Conservation (phyloP, 2,113 vertebrate genomes). For the Typhlomys cinereus region DNA sequence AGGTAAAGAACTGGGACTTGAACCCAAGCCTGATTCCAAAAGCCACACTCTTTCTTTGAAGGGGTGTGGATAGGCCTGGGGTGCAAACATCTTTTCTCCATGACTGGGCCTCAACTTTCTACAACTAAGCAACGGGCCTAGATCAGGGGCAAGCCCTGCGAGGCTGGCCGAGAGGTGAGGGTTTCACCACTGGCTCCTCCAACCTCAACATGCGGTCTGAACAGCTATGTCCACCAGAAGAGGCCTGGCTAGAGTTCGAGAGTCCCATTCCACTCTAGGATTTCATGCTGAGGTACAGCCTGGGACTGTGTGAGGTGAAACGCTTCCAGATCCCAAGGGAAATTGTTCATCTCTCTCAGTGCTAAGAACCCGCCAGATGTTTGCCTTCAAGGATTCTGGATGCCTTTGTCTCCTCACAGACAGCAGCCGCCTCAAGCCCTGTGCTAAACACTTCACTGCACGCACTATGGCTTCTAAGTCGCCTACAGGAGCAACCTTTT, state of each 20-base stretch:
- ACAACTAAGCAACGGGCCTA: background rate
- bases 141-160: no score
- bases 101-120: background rate
- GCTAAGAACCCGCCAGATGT: background rate
- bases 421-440: background rate
- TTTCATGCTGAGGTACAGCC: fast-evolving
- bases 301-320: background rate
- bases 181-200: background rate
- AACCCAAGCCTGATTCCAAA: background rate
- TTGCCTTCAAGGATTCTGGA: background rate
- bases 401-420: background rate
- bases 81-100: background rate
- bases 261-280: background rate
- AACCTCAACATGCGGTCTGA: background rate
- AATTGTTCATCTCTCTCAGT: background rate
- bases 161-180: background rate
- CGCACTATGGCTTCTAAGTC: background rate
- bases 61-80: background rate
- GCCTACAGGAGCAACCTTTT: background rate
- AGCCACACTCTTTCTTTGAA: background rate
- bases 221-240: background rate
- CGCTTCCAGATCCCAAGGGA: background rate
- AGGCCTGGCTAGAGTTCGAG: background rate
- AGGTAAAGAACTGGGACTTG: background rate
- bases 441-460: background rate